Conservation (phyloP, 30 jellyfish, hydroid and myxozoan species). For the Phacellophora camtschatica region DNA sequence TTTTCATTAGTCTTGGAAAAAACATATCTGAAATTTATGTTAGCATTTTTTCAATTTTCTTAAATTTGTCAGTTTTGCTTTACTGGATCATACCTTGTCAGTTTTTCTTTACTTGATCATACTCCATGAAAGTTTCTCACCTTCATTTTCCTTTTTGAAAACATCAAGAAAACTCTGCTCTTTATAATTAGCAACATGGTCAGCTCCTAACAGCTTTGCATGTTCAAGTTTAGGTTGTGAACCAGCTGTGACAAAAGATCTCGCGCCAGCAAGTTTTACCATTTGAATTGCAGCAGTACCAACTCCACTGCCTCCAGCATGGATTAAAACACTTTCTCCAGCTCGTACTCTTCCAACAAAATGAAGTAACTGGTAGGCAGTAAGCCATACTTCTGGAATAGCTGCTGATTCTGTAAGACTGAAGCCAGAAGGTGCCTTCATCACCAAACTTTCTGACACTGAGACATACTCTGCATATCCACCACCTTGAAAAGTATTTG, state of each 20-base stretch:
- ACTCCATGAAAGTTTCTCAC: no score
- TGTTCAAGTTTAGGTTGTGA: conserved; percentile 60
- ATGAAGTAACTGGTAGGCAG: conserved; percentile 90
- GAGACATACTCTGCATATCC: conserved; percentile 96
- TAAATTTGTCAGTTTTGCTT: no score
- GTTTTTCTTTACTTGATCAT: no score
- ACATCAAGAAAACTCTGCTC: conserved; percentile 75
- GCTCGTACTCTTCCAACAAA: conserved; percentile 64
- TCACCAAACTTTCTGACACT: conserved; percentile 64
- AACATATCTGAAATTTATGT: no score
- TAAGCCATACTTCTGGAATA: conserved; percentile 91
- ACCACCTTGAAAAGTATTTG: conserved; percentile 61
- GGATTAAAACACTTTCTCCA: conserved; percentile 80
- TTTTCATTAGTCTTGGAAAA: no score
- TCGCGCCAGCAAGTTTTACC: conserved; percentile 64
- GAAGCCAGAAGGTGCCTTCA: conserved; percentile 73
- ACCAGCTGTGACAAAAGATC: conserved; percentile 91
- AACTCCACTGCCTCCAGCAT: conserved; percentile 99
- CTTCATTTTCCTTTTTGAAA: conserved; percentile 60
- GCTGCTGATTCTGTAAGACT: conserved; percentile 81
- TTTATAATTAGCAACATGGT: conserved; percentile 74
- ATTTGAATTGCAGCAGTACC: conserved; percentile 97
- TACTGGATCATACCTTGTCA: no score
- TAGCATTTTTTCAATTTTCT: no score
- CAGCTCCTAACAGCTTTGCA: conserved; percentile 92